Base-by-base conservation (phyloP, 1,140 invertebrate species). In the Parapsyche elsis region DNA sequence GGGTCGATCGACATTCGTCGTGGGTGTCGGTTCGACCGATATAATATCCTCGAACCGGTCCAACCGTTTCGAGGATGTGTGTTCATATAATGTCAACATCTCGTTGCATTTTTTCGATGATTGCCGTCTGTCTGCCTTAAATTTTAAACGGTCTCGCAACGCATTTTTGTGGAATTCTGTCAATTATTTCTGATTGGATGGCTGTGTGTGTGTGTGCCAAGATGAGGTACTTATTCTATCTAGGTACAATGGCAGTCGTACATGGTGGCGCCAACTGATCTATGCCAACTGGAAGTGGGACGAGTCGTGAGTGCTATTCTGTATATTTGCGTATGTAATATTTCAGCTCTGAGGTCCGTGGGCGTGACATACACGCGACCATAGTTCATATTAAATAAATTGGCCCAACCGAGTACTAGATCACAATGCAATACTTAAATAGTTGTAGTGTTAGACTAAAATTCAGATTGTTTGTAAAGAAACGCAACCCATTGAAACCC, bases 181-280 rank as follows among this genome's bases (percentile, higher is more conserved):
- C 10, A 53, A 14, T 53, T 53, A 14, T 14, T 53, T 53, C 16
- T 53, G 49, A 53, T 53, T 53, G 30, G 30, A 38, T 38, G 30
- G 30, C 30, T 38, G 30, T n/a, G n/a, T n/a, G n/a, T n/a, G n/a
- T n/a, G n/a, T n/a, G n/a, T n/a, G n/a, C n/a, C n/a, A 7, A 38
- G 30, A 38, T 38, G 30, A 38, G 30, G 10, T 53, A 2, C 2
- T 2, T 53, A 53, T 53, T 53, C 10, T 53, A 14, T 53, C 45
- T 5, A 12, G 5, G 45, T 46, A 12, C 5, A 53, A 53, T 14
- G 12, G 12, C 49, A 53, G 49, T 53, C 12, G 10, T 16, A 14
- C 49, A 53, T 67, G 21, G 21, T 67, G 64, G 64, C 64, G 64
- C 64, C 64, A 30, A 67, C 64, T 67, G 64, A 67, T 67, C 64